Percentiles rank a stretch among this genome's conserved stretches.
Conservation (phyloP, 2,888 invertebrate species). For the Gibbula magus region DNA sequence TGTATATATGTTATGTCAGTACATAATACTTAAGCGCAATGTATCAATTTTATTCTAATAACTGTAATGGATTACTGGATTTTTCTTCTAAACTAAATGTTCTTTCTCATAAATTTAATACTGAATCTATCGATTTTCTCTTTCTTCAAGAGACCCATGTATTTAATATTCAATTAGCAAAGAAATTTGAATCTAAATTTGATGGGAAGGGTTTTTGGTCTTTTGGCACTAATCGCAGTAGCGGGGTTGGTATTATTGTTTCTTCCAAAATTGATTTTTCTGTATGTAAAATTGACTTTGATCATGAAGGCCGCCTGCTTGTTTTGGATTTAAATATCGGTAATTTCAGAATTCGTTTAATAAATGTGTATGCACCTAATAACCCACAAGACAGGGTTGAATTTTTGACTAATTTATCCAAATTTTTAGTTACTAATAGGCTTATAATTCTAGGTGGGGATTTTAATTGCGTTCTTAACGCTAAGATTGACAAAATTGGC, state of each 20-base stretch:
- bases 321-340: not conserved
- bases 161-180: not conserved
- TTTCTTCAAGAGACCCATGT: slow-evolving; percentile 26
- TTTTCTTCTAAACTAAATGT: not conserved
- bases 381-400: not conserved
- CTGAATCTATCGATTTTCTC: slow-evolving; percentile 29
- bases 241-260: not conserved
- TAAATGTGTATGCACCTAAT: slow-evolving; percentile 1
- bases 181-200: not conserved
- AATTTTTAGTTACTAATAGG: not conserved
- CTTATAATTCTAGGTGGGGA: no score
- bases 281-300: not conserved
- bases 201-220: slow-evolving; percentile 3
- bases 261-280: not conserved
- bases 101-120: slow-evolving; percentile 38
- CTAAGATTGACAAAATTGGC: no score
- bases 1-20: not conserved
- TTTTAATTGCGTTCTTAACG: no score
- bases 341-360: not conserved
- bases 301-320: not conserved
- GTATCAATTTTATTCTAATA: not conserved
- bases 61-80: not conserved
- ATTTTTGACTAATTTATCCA: not conserved
- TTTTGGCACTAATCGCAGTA: not conserved
- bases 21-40: not conserved